Evolutionary conservation across 2,113 vertebrate genomes (phyloP), one percentile per base, ranked within the genome.

Genomic region (Eublepharis macularius): DNA sequence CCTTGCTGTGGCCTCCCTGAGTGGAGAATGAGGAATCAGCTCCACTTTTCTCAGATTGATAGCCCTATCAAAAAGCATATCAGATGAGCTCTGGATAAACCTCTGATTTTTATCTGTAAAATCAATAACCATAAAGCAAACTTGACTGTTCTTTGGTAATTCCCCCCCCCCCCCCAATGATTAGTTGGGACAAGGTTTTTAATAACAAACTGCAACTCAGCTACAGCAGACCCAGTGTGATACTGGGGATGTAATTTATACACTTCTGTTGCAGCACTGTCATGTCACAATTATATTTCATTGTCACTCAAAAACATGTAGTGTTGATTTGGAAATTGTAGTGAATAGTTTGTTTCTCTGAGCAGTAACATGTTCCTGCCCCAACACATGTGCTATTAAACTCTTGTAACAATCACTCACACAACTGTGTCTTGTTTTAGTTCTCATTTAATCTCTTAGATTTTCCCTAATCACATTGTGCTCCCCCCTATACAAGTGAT

Each of bases 231-330:
- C 90, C 74, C 1, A 1, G 45, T 84, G 49, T 83, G 29, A 88
- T 90, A 36, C 90, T 83, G 26, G 63, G 68, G 84, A 90, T 54
- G 84, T 92, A 83, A 92, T 82, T 91, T 88, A 87, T 91, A 47
- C 34, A 57, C 87, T 82, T 60, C 86, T 86, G 88, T 88, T 79
- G 54, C 85, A 89, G 88, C 86, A 91, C 36, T 74, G 21, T 87
- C 92, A 89, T 88, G 77, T 85, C 80, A 78, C 76, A 84, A 70
- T 88, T 63, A 91, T 94, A 90, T 89, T 93, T 92, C 86, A 90
- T 49, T 73, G 66, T 88, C 84, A 81, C 89, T 87, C 88, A 80
- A 75, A 93, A 90, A 91, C 7, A 26, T 81, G 76, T 86, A 65
- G 39, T 81, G 43, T 41, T 68, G 60, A 74, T 45, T 5, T 81